phyloP scores from a whole-genome alignment of 2,888 invertebrate species.

The Drosophila algonquin region DNA sequence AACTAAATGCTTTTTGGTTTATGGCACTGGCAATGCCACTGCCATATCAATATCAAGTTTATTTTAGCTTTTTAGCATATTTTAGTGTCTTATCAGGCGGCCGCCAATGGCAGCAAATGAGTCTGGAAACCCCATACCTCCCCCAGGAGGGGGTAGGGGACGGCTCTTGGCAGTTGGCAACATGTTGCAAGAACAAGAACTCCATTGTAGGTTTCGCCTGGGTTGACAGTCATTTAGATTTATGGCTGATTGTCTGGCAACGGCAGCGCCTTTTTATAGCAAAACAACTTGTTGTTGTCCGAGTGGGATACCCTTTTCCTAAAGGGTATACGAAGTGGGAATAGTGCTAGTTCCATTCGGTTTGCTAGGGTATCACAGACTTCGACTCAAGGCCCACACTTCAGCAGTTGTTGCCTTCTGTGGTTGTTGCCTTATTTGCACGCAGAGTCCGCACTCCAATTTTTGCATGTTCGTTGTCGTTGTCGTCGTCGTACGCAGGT shows the following conservation, averaged over 20 bases:
- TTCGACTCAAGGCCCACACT: neutral
- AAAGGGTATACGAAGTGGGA: neutral
- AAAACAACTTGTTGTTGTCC: slow-evolving; percentile 32
- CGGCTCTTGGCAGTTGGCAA: slow-evolving; percentile 33
- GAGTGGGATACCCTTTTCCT: neutral
- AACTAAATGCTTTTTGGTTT: slow-evolving; percentile 69
- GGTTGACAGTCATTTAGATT: slow-evolving; percentile 80
- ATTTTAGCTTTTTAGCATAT: slow-evolving; percentile 64
- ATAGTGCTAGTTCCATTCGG: too few species aligned
- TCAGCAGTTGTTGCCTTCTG: neutral
- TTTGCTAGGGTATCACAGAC: neutral
- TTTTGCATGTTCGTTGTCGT: slow-evolving; percentile 65
- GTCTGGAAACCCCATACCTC: slow-evolving; percentile 30
- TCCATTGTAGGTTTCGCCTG: slow-evolving; percentile 69
- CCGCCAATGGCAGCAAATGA: slow-evolving; percentile 69
- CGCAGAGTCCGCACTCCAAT: slow-evolving; percentile 73
- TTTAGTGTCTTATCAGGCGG: slow-evolving; percentile 69
- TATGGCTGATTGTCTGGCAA: slow-evolving; percentile 77
- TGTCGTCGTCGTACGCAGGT: slow-evolving; percentile 79
- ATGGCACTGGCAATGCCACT: slow-evolving; percentile 69
- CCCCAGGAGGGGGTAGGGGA: neutral
- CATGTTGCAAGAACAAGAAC: slow-evolving; percentile 61
- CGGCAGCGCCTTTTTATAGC: slow-evolving; percentile 70
- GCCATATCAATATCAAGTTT: slow-evolving; percentile 80
- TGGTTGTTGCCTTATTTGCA: slow-evolving; percentile 74